phyloP scores from a whole-genome alignment of 2,797 vertebrate species.

The Huso huso region DNA sequence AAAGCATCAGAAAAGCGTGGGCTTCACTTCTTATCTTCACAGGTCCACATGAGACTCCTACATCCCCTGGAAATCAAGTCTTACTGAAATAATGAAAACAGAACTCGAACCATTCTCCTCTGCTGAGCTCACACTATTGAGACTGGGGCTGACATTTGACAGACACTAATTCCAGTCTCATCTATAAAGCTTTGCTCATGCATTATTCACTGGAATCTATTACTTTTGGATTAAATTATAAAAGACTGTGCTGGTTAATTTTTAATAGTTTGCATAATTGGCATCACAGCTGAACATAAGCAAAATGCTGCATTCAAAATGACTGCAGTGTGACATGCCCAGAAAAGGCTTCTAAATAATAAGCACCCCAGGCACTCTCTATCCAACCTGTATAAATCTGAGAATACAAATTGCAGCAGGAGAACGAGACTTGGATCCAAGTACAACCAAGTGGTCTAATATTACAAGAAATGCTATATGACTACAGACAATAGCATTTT shows the following conservation, averaged over 20 bases:
- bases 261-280: constrained; percentile 75
- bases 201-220: constrained; percentile 74
- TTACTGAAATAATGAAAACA: constrained; percentile 67
- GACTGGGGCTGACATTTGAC: constrained; percentile 61
- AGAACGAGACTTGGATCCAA: too few species aligned
- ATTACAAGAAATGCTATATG: too few species aligned
- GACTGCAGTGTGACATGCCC: constrained; percentile 21
- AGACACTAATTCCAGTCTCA: constrained; percentile 70
- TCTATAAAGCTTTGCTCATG: constrained; percentile 70
- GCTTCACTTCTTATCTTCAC: too few species aligned
- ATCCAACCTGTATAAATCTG: too few species aligned
- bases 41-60: constrained; percentile 28
- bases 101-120: constrained; percentile 40
- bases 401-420: too few species aligned
- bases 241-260: constrained; percentile 71
- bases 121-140: constrained; percentile 31
- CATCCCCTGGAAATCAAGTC: constrained; percentile 52
- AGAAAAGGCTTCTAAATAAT: constrained; percentile 32
- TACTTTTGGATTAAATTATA: constrained; percentile 79
- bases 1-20: too few species aligned
- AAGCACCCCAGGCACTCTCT: constrained; percentile 55
- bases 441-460: too few species aligned
- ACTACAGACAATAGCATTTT: too few species aligned
- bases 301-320: constrained; percentile 56
- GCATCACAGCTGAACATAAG: constrained; percentile 56